Evolutionary conservation across 2,888 invertebrate species (phyloP).

Genomic region (Trimorus sp.): DNA sequence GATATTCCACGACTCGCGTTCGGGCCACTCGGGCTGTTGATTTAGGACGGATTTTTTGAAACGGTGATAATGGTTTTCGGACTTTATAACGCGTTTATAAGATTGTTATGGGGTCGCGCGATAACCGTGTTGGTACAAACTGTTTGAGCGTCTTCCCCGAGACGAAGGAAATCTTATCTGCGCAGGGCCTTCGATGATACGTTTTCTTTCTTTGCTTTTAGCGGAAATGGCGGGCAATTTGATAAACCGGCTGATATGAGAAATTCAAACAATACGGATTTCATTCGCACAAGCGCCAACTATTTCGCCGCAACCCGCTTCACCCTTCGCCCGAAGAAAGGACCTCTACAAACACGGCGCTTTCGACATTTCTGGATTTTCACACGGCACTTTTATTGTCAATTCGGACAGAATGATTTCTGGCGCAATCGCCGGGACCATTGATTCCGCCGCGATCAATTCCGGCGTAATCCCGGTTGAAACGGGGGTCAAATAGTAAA

Average conservation of each 20-base stretch:
- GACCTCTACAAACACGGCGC: too few relatives aligned
- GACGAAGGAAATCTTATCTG: slow-evolving; percentile 56
- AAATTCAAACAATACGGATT: slow-evolving; percentile 42
- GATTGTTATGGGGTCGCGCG: slow-evolving; percentile 38
- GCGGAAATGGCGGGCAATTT: slow-evolving; percentile 51
- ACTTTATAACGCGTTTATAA: slow-evolving; percentile 46
- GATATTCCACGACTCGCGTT: too few relatives aligned
- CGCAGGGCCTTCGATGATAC: slow-evolving; percentile 34
- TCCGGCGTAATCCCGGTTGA: too few relatives aligned
- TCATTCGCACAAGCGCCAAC: background rate
- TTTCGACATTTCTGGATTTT: too few relatives aligned
- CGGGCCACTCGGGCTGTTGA: slow-evolving; percentile 24
- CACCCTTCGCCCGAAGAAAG: too few relatives aligned
- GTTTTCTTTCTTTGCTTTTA: slow-evolving; percentile 35
- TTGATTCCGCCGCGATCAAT: too few relatives aligned
- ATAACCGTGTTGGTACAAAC: slow-evolving; percentile 51
- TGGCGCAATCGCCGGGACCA: too few relatives aligned
- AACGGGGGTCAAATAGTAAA: too few relatives aligned
- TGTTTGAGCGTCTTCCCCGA: slow-evolving; percentile 37
- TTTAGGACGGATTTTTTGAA: slow-evolving; percentile 43
- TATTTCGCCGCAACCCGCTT: too few relatives aligned
- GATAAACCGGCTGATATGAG: slow-evolving; percentile 49
- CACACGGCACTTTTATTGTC: too few relatives aligned
- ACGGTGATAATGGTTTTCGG: slow-evolving; percentile 40
- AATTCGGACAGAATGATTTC: too few relatives aligned